Evolutionary conservation across 1,140 invertebrate species (phyloP).

Genomic region (Cryptotermes secundus): DNA sequence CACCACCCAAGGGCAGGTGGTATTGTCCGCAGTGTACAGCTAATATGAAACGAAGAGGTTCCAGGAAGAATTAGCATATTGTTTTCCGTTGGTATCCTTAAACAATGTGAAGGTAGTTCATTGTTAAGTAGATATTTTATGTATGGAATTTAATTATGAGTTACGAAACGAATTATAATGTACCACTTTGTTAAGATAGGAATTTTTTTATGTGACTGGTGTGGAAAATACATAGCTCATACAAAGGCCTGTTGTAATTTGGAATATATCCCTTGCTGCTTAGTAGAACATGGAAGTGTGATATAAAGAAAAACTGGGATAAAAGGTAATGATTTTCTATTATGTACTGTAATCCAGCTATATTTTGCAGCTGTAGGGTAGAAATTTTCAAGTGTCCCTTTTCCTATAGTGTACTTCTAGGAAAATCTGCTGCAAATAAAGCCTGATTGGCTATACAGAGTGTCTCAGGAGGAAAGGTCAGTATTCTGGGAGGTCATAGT

Average conservation of each 20-base stretch:
- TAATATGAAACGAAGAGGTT: conserved; percentile 82
- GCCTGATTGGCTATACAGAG: too few species aligned
- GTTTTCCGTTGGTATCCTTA: neutral
- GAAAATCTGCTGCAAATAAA: too few species aligned
- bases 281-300: too few species aligned
- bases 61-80: conserved; percentile 54
- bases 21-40: conserved; percentile 94
- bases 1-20: conserved; percentile 97
- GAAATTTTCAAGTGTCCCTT: too few species aligned
- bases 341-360: too few species aligned
- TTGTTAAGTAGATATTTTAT: neutral
- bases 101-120: neutral
- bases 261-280: neutral
- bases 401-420: too few species aligned
- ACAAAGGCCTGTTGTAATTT: neutral
- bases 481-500: too few species aligned
- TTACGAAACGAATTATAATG: neutral
- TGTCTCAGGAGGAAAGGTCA: too few species aligned
- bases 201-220: neutral
- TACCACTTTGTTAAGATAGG: neutral
- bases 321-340: too few species aligned
- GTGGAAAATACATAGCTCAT: neutral
- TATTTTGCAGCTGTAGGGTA: too few species aligned
- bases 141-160: neutral
- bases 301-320: too few species aligned